Evolutionary conservation across 2,888 invertebrate species (phyloP).

Genomic region (Apamea epomidion): DNA sequence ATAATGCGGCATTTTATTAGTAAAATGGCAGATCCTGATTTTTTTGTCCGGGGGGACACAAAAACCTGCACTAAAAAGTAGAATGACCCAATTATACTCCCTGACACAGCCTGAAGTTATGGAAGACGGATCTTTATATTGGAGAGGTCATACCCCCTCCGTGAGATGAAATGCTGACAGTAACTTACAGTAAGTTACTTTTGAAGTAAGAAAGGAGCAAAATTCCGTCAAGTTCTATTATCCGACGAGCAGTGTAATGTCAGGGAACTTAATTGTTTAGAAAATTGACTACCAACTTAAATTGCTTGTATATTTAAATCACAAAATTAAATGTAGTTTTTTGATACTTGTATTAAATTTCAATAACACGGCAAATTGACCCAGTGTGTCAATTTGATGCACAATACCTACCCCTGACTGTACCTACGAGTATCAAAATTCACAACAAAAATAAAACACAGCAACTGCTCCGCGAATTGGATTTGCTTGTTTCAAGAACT

Average conservation of each 20-base stretch:
- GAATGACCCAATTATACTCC: no score
- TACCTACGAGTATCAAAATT: background rate
- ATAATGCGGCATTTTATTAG: no score
- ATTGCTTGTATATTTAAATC: background rate
- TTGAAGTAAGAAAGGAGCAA: background rate
- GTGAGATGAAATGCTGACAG: background rate
- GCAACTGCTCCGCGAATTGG: slow-evolving; percentile 11
- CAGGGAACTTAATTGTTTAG: no score
- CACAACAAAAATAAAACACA: slow-evolving; percentile 17
- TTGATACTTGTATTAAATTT: background rate
- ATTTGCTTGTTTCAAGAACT: slow-evolving; percentile 51
- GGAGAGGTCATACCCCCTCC: background rate
- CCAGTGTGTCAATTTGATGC: background rate
- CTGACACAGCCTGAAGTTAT: background rate
- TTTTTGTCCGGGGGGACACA: no score
- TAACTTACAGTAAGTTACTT: background rate
- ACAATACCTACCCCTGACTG: background rate
- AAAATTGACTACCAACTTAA: background rate
- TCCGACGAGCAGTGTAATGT: background rate
- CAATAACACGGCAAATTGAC: background rate
- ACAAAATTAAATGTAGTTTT: background rate
- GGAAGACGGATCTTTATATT: background rate
- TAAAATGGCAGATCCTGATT: no score
- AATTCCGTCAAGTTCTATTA: background rate
- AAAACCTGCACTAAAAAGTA: no score